Percentiles rank a stretch among this genome's conserved stretches.
Evolutionary conservation across 1,140 invertebrate species (phyloP).

Genomic region (Nymphalis io): DNA sequence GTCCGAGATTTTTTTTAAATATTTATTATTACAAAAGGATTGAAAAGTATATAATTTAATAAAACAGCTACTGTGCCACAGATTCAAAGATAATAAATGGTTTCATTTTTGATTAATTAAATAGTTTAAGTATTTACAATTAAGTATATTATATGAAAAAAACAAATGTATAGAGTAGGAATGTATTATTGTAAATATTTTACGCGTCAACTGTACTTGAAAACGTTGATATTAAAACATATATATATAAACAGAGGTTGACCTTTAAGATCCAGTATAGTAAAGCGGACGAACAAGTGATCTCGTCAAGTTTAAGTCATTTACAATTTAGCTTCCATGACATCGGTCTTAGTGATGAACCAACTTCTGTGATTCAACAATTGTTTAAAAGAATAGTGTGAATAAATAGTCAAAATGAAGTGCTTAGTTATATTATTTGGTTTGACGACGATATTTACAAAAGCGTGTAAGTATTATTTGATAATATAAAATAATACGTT

Average conservation of each 20-base stretch:
- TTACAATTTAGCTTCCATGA: slow-evolving; percentile 10
- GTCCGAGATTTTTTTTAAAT: no score
- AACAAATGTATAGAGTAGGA: neutral
- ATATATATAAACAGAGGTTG: slow-evolving; percentile 53
- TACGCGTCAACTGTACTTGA: slow-evolving; percentile 37
- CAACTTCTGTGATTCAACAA: slow-evolving; percentile 33
- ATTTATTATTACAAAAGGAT: no score
- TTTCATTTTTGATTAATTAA: no score
- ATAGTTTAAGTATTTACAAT: no score
- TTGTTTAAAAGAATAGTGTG: slow-evolving; percentile 33
- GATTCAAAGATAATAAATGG: no score
- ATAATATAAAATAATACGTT: slow-evolving; percentile 1
- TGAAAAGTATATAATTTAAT: no score
- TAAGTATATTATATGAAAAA: neutral
- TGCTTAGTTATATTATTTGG: slow-evolving; percentile 34
- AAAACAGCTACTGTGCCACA: no score
- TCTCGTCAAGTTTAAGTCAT: slow-evolving; percentile 40
- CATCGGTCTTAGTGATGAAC: slow-evolving; percentile 28
- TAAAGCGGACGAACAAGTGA: slow-evolving; percentile 46
- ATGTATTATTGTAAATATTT: neutral
- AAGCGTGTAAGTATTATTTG: slow-evolving; percentile 34
- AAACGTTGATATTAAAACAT: slow-evolving; percentile 36
- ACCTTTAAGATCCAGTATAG: slow-evolving; percentile 64
- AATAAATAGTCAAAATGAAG: slow-evolving; percentile 47
- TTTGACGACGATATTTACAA: slow-evolving; percentile 39